A percentile compares a stretch with the other conserved stretches of the same genome.
These are phyloP conservation scores for Sympetrum striolatum DNA, from an alignment of 2,888 invertebrate species.

Conservation along the genomic window DNA sequence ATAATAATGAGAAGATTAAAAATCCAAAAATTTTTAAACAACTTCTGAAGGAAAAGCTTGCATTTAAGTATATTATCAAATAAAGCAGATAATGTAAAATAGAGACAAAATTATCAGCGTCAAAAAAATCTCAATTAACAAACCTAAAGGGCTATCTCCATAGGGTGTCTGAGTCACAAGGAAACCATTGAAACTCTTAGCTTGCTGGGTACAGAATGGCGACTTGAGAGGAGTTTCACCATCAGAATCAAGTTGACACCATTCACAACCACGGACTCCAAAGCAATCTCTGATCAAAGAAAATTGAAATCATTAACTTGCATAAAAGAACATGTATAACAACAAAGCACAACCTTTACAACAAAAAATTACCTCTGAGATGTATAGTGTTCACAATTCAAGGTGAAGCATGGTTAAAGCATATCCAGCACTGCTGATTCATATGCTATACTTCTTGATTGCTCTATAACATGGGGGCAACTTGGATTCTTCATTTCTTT, in stretches of 20 bases:
- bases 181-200: conserved; percentile 85
- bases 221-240: conserved; percentile 70
- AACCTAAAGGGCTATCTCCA: conserved; percentile 70
- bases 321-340: neutral
- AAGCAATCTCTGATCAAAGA: conserved; percentile 59
- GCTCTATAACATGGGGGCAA: conserved; percentile 47
- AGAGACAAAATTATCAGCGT: too few relatives aligned
- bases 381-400: conserved; percentile 71
- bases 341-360: neutral
- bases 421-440: conserved; percentile 50
- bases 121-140: too few relatives aligned
- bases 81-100: too few relatives aligned
- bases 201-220: conserved; percentile 82
- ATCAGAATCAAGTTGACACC: conserved; percentile 85
- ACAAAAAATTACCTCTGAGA: conserved; percentile 60
- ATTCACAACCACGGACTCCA: conserved; percentile 86
- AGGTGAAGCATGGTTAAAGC: conserved; percentile 71
- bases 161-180: conserved; percentile 84
- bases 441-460: conserved; percentile 45
- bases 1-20: too few relatives aligned
- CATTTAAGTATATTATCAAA: too few relatives aligned
- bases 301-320: neutral
- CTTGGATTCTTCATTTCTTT: conserved; percentile 48
- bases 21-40: too few relatives aligned
- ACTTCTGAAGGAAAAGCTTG: too few relatives aligned